These are phyloP conservation scores for Patiria pectinifera DNA, from an alignment of 53 echinoderm and acorn worm genomes.

Conservation along the genomic window DNA sequence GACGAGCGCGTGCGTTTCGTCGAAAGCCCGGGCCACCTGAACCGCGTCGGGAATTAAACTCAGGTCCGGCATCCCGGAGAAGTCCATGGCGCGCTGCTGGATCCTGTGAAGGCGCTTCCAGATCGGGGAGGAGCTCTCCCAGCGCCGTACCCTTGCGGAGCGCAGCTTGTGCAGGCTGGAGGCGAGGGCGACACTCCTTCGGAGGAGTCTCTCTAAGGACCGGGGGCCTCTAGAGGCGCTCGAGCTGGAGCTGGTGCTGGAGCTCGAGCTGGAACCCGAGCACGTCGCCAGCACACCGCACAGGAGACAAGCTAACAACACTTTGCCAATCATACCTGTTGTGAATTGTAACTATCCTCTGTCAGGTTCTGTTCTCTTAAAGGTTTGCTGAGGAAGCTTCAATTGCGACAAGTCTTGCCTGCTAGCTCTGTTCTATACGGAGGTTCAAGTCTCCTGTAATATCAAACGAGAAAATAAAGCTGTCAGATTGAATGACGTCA, in stretches of 20 bases:
- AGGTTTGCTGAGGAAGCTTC: background rate
- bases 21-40: background rate
- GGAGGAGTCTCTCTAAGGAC: conserved; percentile 13
- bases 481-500: background rate
- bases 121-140: background rate
- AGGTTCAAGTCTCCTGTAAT: background rate
- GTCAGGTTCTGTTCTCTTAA: background rate
- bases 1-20: background rate
- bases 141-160: conserved; percentile 27
- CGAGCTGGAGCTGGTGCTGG: background rate
- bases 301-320: background rate
- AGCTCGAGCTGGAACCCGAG: background rate
- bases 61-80: background rate
- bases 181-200: conserved; percentile 37
- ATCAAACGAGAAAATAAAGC: background rate
- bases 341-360: background rate
- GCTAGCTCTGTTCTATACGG: background rate
- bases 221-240: too few relatives aligned
- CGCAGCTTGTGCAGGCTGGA: conserved; percentile 38
- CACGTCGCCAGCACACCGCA: background rate
- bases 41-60: background rate
- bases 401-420: background rate
- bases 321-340: background rate
- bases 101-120: conserved; percentile 50
- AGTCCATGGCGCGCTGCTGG: conserved; percentile 41